A percentile compares a stretch with the other conserved stretches of the same genome.
These are phyloP conservation scores for Thymallus thymallus DNA, from an alignment of 2,113 vertebrate genomes.

Conservation along the genomic window DNA sequence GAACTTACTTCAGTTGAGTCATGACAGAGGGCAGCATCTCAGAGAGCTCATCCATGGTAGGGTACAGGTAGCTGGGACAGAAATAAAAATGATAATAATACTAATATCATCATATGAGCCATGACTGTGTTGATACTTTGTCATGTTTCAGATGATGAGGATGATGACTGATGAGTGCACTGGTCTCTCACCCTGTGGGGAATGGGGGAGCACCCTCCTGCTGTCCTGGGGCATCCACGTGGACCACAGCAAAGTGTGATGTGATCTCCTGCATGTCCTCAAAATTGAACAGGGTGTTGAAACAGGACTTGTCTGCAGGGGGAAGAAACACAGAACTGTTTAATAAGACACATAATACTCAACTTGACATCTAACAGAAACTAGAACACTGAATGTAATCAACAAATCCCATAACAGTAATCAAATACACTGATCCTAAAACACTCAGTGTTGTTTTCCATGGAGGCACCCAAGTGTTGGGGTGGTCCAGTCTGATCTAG, in stretches of 20 bases:
- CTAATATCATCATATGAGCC: background rate
- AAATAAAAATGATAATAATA: background rate
- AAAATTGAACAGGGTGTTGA: constrained; percentile 90
- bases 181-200: constrained; percentile 81
- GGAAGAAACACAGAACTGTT: constrained; percentile 11
- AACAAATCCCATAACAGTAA: too few species aligned
- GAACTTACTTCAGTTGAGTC: constrained; percentile 84
- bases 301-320: constrained; percentile 86
- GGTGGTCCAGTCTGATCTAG: too few species aligned
- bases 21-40: constrained; percentile 91
- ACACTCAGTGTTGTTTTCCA: too few species aligned
- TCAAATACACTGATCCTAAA: too few species aligned
- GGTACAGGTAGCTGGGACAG: constrained; percentile 86
- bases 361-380: too few species aligned
- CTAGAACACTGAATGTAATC: too few species aligned
- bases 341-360: too few species aligned
- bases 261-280: constrained; percentile 97
- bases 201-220: constrained; percentile 89
- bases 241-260: constrained; percentile 92
- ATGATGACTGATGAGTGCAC: background rate
- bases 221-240: constrained; percentile 92
- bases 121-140: background rate
- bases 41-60: constrained; percentile 91
- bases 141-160: background rate
- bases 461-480: too few species aligned